Base-by-base conservation (phyloP, 1,140 invertebrate species). In the Conus ventricosus region DNA sequence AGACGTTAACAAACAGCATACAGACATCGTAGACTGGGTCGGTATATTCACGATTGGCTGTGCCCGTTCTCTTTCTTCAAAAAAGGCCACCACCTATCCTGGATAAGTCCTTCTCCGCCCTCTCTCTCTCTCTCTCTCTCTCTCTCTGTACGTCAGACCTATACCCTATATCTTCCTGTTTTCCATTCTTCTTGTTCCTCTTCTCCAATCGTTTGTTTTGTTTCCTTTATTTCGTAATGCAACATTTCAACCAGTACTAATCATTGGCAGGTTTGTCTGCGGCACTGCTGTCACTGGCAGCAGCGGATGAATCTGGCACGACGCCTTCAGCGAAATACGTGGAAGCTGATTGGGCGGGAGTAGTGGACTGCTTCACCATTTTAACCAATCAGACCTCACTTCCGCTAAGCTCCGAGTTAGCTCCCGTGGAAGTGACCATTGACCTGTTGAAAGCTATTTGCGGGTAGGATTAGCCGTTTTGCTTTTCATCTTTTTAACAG, bases 321-420 rank as follows among this genome's bases (percentile, higher is more conserved):
- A 51, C 10, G 39, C 17, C 80, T 15, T 15, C 80, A 81, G 5
- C n/a, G 51, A 81, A 76, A 39, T 51, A 17, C 13, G 51, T 23
- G 51, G 71, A 57, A 17, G 39, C 17, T 20, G 85, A 78, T 4
- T 87, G 85, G 85, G 75, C 57, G 15, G 85, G 71, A 10, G 54
- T 87, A 17, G 23, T 87, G 17, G 67, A 76, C 13, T 87, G 85
- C 53, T 87, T 87, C 71, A 20, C 39, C 20, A 76, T 87, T 27
- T 54, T 87, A 20, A 78, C 85, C 75, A 87, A 87, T 78, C 85
- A 87, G 51, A 87, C 85, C 15, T 57, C 85, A 27, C 75, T 87
- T 76, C 75, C 85, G 39, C 8, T 25, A 17, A 25, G 5, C 20
- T 15, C 17, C 4, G 4, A 55, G 13, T 17, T 57, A 23, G 27